phyloP scores from a whole-genome alignment of 1,140 invertebrate species.

The Episyrphus balteatus region DNA sequence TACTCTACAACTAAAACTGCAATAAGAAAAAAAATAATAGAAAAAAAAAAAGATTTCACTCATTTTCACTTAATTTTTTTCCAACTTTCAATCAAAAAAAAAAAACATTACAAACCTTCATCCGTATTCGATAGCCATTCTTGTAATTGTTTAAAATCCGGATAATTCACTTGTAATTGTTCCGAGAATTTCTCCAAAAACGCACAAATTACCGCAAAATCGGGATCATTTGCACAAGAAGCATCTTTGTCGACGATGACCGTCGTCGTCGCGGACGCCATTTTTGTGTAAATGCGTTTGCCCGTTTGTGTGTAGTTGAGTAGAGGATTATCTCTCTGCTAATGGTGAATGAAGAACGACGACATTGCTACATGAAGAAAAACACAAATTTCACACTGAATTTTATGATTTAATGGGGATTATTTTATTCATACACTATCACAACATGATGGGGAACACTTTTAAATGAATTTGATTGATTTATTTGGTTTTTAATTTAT shows the following conservation, averaged over 20 bases:
- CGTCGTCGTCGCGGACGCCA: conserved; percentile 2
- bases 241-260: not conserved
- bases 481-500: too few species aligned
- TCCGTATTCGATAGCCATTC: conserved; percentile 77
- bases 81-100: too few species aligned
- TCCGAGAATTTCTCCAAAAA: conserved; percentile 82
- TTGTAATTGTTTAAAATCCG: conserved; percentile 71
- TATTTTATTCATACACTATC: too few species aligned
- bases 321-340: too few species aligned
- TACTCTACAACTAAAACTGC: not conserved
- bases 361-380: too few species aligned
- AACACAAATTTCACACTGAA: too few species aligned
- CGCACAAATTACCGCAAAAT: conserved; percentile 91
- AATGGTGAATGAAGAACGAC: too few species aligned
- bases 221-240: conserved; percentile 84
- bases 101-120: conserved; percentile 54
- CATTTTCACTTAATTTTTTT: not conserved
- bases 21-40: not conserved
- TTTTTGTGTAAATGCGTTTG: conserved; percentile 1
- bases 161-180: conserved; percentile 61
- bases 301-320: too few species aligned
- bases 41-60: not conserved
- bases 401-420: too few species aligned
- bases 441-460: too few species aligned
- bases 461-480: too few species aligned